A percentile compares a stretch with the other conserved stretches of the same genome.
Evolutionary conservation across 1,140 invertebrate species (phyloP).

Genomic region (Himalopsyche phryganea): DNA sequence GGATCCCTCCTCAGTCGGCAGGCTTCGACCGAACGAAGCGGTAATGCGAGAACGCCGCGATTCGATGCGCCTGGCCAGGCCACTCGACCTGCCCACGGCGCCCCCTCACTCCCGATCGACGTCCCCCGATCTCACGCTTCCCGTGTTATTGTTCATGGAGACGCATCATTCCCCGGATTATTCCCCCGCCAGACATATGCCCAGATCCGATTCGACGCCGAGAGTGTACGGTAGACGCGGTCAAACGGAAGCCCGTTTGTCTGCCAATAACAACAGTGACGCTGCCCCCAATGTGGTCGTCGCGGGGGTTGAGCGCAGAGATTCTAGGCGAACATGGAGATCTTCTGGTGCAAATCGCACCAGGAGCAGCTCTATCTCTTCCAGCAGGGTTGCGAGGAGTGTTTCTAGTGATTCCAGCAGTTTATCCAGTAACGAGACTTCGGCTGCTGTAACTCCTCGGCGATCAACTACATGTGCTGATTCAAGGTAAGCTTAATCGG

Average conservation of each 20-base stretch:
- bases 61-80: slow-evolving; percentile 27
- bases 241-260: slow-evolving; percentile 11
- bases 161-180: slow-evolving; percentile 14
- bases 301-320: slow-evolving; percentile 4
- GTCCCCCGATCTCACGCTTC: slow-evolving; percentile 18
- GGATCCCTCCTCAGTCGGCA: not conserved
- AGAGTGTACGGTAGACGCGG: not conserved
- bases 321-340: slow-evolving; percentile 5
- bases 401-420: slow-evolving; percentile 24
- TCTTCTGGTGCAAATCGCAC: slow-evolving; percentile 6
- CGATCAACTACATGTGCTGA: too few relatives aligned
- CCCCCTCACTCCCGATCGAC: slow-evolving; percentile 17
- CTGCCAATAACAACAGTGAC: slow-evolving; percentile 5
- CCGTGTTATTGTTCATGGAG: slow-evolving; percentile 30
- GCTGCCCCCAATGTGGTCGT: slow-evolving; percentile 7
- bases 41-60: slow-evolving; percentile 7
- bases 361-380: slow-evolving; percentile 16
- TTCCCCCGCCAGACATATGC: not conserved
- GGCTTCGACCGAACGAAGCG: too few relatives aligned
- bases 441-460: slow-evolving; percentile 3
- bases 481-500: too few relatives aligned
- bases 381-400: not conserved
- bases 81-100: slow-evolving; percentile 18
- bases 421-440: slow-evolving; percentile 15
- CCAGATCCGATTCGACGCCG: slow-evolving; percentile 2